These are phyloP conservation scores for Canis aureus DNA, from an alignment of 2,113 vertebrate genomes.

Conservation along the genomic window DNA sequence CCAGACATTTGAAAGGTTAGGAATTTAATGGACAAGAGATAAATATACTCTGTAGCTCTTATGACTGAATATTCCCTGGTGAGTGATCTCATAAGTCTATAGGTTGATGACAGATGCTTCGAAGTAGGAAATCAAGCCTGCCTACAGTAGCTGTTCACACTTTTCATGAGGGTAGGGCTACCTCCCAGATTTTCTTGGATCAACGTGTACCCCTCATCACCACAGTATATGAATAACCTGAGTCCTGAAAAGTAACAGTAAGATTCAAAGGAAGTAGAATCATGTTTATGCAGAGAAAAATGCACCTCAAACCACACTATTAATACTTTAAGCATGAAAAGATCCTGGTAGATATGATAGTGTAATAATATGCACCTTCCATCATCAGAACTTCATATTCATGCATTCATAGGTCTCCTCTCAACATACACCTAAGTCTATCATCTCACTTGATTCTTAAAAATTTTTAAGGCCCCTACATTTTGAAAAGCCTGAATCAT, in stretches of 20 bases:
- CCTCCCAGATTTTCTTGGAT: background rate
- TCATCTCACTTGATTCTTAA: background rate
- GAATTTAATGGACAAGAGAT: slow-evolving; percentile 53
- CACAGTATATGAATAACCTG: background rate
- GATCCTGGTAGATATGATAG: background rate
- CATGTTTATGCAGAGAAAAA: background rate
- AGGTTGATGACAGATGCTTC: background rate
- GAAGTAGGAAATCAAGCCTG: background rate
- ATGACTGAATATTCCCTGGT: slow-evolving; percentile 29
- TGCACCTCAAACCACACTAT: background rate
- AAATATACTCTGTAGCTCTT: slow-evolving; percentile 43
- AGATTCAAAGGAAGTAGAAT: background rate
- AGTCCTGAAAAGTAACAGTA: background rate
- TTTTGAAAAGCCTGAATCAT: background rate
- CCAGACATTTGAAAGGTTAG: slow-evolving; percentile 72
- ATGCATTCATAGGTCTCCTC: background rate
- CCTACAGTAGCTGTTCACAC: slow-evolving; percentile 20
- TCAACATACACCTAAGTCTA: background rate
- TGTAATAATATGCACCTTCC: background rate
- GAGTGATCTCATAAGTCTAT: slow-evolving; percentile 32
- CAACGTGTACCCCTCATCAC: background rate
- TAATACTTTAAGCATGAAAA: background rate
- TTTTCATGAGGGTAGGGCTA: background rate
- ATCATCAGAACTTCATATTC: background rate
- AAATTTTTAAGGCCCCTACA: background rate